Evolutionary conservation across 1,140 invertebrate genomes (phyloP), one percentile per base, ranked within the genome.

Genomic region (Orchesella cincta): DNA sequence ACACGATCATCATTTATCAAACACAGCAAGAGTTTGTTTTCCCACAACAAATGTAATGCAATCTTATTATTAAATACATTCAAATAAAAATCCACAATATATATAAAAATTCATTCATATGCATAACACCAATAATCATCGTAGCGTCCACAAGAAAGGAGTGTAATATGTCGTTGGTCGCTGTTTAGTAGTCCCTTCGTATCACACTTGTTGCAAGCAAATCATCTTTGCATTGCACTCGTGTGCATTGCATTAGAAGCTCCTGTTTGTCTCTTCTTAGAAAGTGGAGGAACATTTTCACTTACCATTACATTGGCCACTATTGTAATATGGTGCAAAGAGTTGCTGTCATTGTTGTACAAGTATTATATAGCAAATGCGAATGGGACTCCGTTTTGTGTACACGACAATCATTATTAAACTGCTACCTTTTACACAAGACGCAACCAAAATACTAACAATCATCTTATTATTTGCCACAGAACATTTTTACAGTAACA

Each of bases 281-380:
- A 75, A 75, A 75, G 74, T 75, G 74, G 35, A 75, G 29, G 52
- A 75, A 64, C 74, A 75, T 75, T 75, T 75, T 75, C 74, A 62
- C 74, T 75, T 23, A 51, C 1, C 51, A 20, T 20, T 31, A 74
- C 23, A 54, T 23, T 34, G 29, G n/a, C 8, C 62, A 5, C 62
- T 26, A 57, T 26, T 57, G 23, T 57, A 57, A 8, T 29, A 33
- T 67, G 28, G 23, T 18, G 26, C 54, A 57, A 57, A 18, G 54
- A 18, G 54, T 23, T 18, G n/a, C 54, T 3, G 54, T 57, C 39
- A 12, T 46, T 46, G 39, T 46, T 46, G 39, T 46, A 46, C 39
- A 12, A 8, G 20, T 8, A 46, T 8, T 46, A 20, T 20, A 46
- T 46, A 46, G n/a, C n/a, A n/a, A 46, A 20, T 8, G 39, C 39